Percentiles rank a stretch among this genome's conserved stretches.
phyloP scores from a whole-genome alignment of 2,797 vertebrate genomes.

The Geotria australis region DNA sequence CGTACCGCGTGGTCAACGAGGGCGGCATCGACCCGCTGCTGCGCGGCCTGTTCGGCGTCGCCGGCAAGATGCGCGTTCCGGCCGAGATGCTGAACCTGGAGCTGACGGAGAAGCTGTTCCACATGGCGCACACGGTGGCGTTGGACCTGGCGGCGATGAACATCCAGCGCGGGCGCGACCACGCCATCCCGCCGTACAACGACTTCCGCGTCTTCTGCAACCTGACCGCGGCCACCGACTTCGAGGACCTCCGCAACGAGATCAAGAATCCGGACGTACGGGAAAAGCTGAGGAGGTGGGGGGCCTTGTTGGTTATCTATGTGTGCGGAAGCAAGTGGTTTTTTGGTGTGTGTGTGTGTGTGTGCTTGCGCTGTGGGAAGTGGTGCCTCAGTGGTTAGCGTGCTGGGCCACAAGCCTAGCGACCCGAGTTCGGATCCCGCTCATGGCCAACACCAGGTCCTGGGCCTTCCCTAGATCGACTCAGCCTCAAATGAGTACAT shows the following conservation, averaged over 20 bases:
- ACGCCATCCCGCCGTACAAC: constrained; percentile 79
- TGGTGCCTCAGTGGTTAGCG: no score
- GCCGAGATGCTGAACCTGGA: constrained; percentile 74
- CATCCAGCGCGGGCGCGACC: constrained; percentile 76
- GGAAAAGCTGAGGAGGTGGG: constrained; percentile 54
- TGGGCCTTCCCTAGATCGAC: no score
- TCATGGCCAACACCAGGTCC: no score
- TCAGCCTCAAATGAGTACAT: no score
- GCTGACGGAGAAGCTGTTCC: constrained; percentile 77
- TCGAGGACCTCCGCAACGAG: constrained; percentile 74
- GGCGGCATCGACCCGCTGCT: constrained; percentile 88
- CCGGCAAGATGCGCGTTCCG: constrained; percentile 72
- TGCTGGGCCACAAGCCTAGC: no score
- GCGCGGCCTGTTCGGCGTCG: constrained; percentile 59
- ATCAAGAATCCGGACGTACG: constrained; percentile 54
- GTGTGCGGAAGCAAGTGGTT: no score
- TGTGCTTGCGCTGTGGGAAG: no score
- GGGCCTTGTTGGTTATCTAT: no score
- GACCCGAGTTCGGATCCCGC: no score
- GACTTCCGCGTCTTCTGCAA: constrained; percentile 89
- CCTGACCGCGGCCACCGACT: constrained; percentile 43
- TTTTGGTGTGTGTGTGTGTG: no score
- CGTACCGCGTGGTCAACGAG: constrained; percentile 82
- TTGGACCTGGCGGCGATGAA: constrained; percentile 91
- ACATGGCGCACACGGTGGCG: constrained; percentile 80